phyloP scores from a whole-genome alignment of 2,888 invertebrate genomes.

The Hypomecis punctinalis region DNA sequence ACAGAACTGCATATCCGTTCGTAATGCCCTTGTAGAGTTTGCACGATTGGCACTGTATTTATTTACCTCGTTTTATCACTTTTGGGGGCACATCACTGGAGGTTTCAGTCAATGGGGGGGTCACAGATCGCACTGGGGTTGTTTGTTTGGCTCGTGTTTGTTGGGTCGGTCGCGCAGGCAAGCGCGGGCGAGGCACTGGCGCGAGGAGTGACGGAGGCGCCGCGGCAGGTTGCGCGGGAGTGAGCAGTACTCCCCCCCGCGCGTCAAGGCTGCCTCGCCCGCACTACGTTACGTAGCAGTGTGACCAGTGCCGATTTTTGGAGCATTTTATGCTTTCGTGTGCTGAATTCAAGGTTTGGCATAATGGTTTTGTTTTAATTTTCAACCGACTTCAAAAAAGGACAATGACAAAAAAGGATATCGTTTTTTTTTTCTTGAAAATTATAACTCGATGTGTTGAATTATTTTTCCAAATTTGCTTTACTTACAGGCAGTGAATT shows the following conservation, averaged over 20 bases:
- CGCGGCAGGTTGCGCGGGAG: slow-evolving; percentile 73
- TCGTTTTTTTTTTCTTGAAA: too few relatives aligned
- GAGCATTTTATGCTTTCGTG: slow-evolving; percentile 6
- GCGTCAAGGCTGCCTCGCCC: slow-evolving; percentile 55
- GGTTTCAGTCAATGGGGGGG: slow-evolving; percentile 61
- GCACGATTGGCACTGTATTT: slow-evolving; percentile 45
- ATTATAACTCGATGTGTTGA: too few relatives aligned
- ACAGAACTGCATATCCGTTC: slow-evolving; percentile 52
- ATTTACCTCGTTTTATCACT: slow-evolving; percentile 62
- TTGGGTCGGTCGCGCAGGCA: slow-evolving; percentile 52
- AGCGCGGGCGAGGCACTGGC: slow-evolving; percentile 68
- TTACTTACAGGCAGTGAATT: too few relatives aligned
- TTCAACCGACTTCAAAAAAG: too few relatives aligned
- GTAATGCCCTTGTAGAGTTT: slow-evolving; percentile 64
- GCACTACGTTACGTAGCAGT: slow-evolving; percentile 46
- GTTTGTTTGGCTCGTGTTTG: slow-evolving; percentile 48
- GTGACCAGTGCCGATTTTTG: slow-evolving; percentile 12
- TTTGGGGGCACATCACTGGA: slow-evolving; percentile 61
- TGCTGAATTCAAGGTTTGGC: too few relatives aligned
- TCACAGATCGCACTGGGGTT: slow-evolving; percentile 43
- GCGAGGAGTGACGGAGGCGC: slow-evolving; percentile 70
- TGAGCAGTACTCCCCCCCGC: slow-evolving; percentile 50
- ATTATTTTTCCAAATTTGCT: too few relatives aligned
- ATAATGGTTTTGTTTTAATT: too few relatives aligned
- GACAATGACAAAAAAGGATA: too few relatives aligned